Conservation (phyloP, 2,797 vertebrate genomes). For the Manis crassicaudata region DNA sequence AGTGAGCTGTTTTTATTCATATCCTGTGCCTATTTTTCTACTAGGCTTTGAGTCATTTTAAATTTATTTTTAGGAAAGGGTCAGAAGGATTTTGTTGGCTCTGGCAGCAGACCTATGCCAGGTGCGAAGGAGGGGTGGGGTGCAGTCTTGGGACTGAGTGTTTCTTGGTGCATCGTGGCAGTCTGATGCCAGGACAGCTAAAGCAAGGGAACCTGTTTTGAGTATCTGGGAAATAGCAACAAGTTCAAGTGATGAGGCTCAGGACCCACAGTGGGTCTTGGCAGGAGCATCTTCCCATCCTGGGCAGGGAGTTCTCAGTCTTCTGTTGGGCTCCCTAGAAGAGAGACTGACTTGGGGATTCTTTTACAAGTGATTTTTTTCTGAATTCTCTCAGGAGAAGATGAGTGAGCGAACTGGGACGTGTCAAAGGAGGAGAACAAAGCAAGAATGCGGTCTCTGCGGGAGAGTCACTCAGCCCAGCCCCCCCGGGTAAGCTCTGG, state of each 20-base stretch:
- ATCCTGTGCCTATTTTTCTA: not conserved
- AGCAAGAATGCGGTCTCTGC: too few species aligned
- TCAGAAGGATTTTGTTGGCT: not conserved
- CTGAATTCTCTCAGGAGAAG: not conserved
- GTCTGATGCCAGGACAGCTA: too few species aligned
- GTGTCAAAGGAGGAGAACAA: not conserved
- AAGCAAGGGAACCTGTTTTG: not conserved
- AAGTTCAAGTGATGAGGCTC: not conserved
- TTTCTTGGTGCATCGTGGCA: not conserved
- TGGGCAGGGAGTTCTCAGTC: not conserved
- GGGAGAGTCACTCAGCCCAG: not conserved
- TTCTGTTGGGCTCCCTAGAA: not conserved
- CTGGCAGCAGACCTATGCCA: not conserved
- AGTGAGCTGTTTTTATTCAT: not conserved
- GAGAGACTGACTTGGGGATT: not conserved
- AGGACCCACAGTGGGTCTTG: fast-evolving
- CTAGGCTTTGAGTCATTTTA: not conserved
- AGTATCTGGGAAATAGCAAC: not conserved
- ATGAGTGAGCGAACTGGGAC: not conserved
- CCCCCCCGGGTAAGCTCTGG: not conserved
- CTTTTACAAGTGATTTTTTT: not conserved
- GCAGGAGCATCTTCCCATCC: not conserved
- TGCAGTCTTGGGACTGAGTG: not conserved
- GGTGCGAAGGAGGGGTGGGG: not conserved
- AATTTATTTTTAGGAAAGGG: not conserved